Evolutionary conservation across 2,113 vertebrate species (phyloP).

Genomic region (Ptyas mucosa): DNA sequence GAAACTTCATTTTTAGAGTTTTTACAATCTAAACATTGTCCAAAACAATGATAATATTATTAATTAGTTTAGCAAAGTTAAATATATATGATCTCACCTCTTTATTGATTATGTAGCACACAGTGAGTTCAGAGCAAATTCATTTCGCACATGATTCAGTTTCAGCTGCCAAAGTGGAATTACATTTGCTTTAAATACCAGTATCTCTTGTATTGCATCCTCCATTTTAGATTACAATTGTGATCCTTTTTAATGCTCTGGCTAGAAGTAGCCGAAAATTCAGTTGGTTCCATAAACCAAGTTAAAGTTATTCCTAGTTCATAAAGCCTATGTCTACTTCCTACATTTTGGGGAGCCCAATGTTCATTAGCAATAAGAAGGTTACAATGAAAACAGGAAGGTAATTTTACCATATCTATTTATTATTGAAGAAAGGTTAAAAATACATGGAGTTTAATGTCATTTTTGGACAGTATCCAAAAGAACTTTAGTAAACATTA

Average conservation of each 20-base stretch:
- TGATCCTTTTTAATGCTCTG: not conserved
- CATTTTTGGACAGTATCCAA: not conserved
- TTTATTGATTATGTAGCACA: constrained; percentile 1
- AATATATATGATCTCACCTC: accelerated
- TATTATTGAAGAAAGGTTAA: not conserved
- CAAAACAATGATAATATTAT: not conserved
- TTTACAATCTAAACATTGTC: constrained; percentile 15
- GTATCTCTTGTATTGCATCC: not conserved
- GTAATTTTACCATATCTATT: not conserved
- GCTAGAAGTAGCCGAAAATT: not conserved
- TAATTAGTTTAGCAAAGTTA: not conserved
- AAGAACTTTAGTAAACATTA: not conserved
- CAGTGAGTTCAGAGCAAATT: not conserved
- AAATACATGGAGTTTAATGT: not conserved
- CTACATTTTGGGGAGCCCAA: not conserved
- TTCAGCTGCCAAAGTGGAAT: not conserved
- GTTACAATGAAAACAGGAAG: not conserved
- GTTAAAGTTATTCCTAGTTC: not conserved
- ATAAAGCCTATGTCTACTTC: not conserved
- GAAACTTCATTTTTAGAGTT: constrained; percentile 3
- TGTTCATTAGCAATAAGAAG: not conserved
- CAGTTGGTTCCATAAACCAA: not conserved
- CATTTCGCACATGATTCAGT: not conserved
- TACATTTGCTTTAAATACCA: not conserved
- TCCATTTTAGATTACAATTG: not conserved